Base-by-base conservation (phyloP, 1,140 invertebrate genomes). In the Mylabris phalerata region DNA sequence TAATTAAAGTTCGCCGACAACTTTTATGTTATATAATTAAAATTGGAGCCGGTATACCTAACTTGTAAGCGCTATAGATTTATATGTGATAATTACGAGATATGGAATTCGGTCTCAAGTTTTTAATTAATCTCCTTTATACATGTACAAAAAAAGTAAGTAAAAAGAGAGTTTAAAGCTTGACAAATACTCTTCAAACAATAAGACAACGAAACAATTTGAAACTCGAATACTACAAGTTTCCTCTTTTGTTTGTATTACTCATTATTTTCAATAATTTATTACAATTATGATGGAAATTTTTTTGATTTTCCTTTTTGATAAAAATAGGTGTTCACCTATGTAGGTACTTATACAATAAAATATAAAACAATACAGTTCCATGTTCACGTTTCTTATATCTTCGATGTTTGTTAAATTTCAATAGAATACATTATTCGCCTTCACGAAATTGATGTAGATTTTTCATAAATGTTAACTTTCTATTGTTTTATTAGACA, bases 1-100 rank as follows among this genome's bases (percentile, higher is more conserved):
- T 67, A 66, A 67, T 67, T 67, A 67, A 67, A 67, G 63, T 67
- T 67, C 49, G 64, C 66, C 55, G 66, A 42, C 57, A 66, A 64
- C 61, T 67, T 66, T 65, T 67, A 66, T 65, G 64, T 62, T 67
- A 67, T 67, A 67, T 67, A 64, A 67, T 67, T 67, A 67, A 67
- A 66, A 67, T 66, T 60, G 64, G 63, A 60, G 59, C 60, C 62
- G 54, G 61, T 50, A 54, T 54, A 56, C 48, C 55, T 6, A 10
- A 4, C 9, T 40, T 7, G 39, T 40, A 40, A 40, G 41, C 3
- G 41, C 11, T 42, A 55, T 59, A 62, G 66, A 67, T 67, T 67
- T 67, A 67, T 67, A 67, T 66, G 66, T 66, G 62, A 66, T 67
- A 67, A 67, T 67, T 67, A 67, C 50, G 58, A 67, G 66, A 65